A percentile compares a stretch with the other conserved stretches of the same genome.
phyloP scores from a whole-genome alignment of 1,140 invertebrate species.

The Drosophila sulfurigaster region DNA sequence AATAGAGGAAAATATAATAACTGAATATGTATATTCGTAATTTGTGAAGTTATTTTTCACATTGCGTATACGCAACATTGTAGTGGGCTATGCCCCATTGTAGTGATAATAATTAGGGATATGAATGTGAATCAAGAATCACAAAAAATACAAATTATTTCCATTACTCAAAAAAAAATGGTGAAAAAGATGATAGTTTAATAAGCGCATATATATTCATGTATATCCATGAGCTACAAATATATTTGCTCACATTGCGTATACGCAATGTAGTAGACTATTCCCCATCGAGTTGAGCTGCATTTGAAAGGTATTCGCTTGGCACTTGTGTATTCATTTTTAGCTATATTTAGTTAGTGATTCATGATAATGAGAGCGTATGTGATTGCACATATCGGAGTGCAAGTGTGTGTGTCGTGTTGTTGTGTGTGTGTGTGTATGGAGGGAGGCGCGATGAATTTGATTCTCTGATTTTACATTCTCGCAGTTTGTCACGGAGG shows the following conservation, averaged over 20 bases:
- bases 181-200: no score
- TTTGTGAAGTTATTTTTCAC: no score
- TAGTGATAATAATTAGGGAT: no score
- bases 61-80: background rate
- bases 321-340: background rate
- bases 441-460: background rate
- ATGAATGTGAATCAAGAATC: no score
- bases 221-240: no score
- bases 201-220: no score
- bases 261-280: background rate
- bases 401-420: slow-evolving; percentile 1
- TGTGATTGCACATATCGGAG: background rate
- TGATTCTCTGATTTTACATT: slow-evolving; percentile 59
- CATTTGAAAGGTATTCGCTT: slow-evolving; percentile 4
- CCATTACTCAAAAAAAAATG: no score
- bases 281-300: background rate
- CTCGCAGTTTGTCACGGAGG: slow-evolving; percentile 43
- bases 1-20: no score
- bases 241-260: background rate
- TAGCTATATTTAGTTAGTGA: slow-evolving; percentile 64
- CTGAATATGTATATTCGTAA: no score
- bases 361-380: slow-evolving; percentile 63
- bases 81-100: background rate
- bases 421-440: slow-evolving; percentile 33
- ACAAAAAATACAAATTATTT: no score